Base-by-base conservation (phyloP, 2,797 vertebrate species). In the Odontamblyopus lacepedii region DNA sequence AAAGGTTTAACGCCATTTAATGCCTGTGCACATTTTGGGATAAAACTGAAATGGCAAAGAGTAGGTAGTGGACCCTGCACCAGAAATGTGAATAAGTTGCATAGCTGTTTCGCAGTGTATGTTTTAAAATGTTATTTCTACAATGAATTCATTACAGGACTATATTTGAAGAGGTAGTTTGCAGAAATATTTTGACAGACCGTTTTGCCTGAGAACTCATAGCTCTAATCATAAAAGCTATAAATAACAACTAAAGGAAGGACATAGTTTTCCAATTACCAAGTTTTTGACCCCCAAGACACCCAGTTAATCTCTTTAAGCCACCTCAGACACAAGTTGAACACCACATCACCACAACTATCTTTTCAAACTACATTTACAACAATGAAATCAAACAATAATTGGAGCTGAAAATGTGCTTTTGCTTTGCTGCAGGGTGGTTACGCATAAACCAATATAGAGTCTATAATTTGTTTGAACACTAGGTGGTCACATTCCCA, bases 401-500 rank as follows among this genome's bases (percentile, higher is more conserved):
- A 35, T 38, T 23, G 19, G 15, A 41, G 6, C 4, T 38, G 16
- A n/a, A 63, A 63, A 63, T 32, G 32, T 63, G 18, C 61, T 19
- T 38, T 63, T 38, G 32, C 30, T 35, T 9, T 63, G 62, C 38
- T 41, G 38, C 35, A 41, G n/a, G 62, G 18, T 44, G 18, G 18
- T 11, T 38, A n/a, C 18, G 18, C 61, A 63, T 35, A 38, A 41
- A 41, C 35, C 62, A 63, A 63, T 41, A 63, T 12, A 63, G 38
- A 2, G 9, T 44, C 11, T 63, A 13, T 63, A 63, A 63, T 41
- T 41, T 63, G 62, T 61, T 57, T 41, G 50, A 56, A 80, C 66
- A 64, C 44, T 69, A 27, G 61, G 61, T 60, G 65, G 69, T 71
- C 64, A 35, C 69, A 29, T 63, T 50, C 44, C 65, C 48, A 67